Conservation (phyloP, 2,888 invertebrate species). For the Xanthia icteritia region DNA sequence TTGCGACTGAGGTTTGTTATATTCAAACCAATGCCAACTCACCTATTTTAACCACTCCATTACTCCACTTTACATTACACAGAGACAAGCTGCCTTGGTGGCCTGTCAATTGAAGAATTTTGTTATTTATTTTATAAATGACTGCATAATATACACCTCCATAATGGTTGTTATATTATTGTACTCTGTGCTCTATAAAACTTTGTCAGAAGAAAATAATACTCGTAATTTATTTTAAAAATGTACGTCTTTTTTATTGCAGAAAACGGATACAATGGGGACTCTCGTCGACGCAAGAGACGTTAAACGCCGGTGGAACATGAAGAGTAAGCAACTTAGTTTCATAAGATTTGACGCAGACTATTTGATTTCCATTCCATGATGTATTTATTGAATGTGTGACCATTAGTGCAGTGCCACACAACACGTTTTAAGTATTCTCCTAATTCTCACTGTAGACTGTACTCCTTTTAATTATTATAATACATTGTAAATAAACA, state of each 20-base stretch:
- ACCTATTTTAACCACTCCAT: slow-evolving; percentile 77
- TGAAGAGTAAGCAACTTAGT: slow-evolving; percentile 55
- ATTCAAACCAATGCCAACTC: slow-evolving; percentile 88
- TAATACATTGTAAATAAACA: slow-evolving; percentile 58
- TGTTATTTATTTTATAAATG: slow-evolving; percentile 45
- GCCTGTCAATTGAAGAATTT: slow-evolving; percentile 44
- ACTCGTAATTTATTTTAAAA: slow-evolving; percentile 35
- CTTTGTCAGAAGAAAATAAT: slow-evolving; percentile 56
- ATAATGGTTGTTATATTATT: slow-evolving; percentile 65
- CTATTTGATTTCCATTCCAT: slow-evolving; percentile 79
- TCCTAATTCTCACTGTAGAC: slow-evolving; percentile 33
- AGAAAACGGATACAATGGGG: slow-evolving; percentile 88
- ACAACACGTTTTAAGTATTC: slow-evolving; percentile 34
- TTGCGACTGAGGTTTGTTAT: slow-evolving; percentile 88
- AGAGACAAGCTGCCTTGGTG: slow-evolving; percentile 40
- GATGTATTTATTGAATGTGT: slow-evolving; percentile 69
- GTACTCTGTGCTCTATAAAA: slow-evolving; percentile 59
- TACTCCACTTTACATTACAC: slow-evolving; percentile 64
- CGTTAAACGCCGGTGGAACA: slow-evolving; percentile 76
- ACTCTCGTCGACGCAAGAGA: slow-evolving; percentile 87
- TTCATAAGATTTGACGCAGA: slow-evolving; percentile 63
- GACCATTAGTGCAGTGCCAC: slow-evolving; percentile 54
- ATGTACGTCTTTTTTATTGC: slow-evolving; percentile 74
- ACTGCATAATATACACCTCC: slow-evolving; percentile 55
- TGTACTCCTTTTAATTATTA: slow-evolving; percentile 30